Percentiles rank a stretch among this genome's conserved stretches.
Evolutionary conservation across 2,113 vertebrate genomes (phyloP).

Genomic region (Peromyscus polionotus): DNA sequence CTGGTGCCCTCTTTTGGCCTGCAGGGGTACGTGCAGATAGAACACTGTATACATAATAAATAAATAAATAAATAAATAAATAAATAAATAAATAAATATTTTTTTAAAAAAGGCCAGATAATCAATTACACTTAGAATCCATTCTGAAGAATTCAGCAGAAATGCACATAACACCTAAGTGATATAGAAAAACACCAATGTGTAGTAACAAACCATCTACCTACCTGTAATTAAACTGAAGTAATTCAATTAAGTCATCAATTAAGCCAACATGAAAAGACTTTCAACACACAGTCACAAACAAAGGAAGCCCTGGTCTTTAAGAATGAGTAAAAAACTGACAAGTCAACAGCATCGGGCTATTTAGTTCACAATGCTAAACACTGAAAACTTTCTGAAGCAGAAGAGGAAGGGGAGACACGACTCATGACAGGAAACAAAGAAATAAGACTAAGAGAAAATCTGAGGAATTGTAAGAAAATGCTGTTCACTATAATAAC

Average conservation of each 20-base stretch:
- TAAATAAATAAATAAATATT: too few species aligned
- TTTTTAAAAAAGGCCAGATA: background rate
- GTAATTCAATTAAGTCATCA: slow-evolving; percentile 28
- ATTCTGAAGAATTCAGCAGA: slow-evolving; percentile 53
- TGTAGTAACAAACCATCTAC: background rate
- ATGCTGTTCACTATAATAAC: slow-evolving; percentile 14
- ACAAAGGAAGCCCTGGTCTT: background rate
- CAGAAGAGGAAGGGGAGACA: background rate
- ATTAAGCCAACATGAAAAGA: slow-evolving; percentile 50
- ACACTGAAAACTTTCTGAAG: background rate
- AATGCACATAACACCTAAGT: slow-evolving; percentile 60
- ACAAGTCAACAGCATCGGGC: background rate
- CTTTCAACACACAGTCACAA: background rate
- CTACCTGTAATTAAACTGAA: background rate
- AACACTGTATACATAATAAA: too few species aligned
- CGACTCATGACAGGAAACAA: slow-evolving; percentile 32
- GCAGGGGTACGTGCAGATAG: too few species aligned
- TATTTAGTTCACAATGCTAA: slow-evolving; percentile 10
- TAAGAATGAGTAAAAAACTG: background rate
- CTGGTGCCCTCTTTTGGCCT: too few species aligned
- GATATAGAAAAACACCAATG: slow-evolving; percentile 23
- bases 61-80: too few species aligned
- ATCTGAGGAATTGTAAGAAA: background rate
- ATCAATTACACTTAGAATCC: slow-evolving; percentile 20
- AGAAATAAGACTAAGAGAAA: slow-evolving; percentile 48